Evolutionary conservation across 1,140 invertebrate genomes (phyloP), one percentile per base, ranked within the genome.

Genomic region (Mercenaria mercenaria): DNA sequence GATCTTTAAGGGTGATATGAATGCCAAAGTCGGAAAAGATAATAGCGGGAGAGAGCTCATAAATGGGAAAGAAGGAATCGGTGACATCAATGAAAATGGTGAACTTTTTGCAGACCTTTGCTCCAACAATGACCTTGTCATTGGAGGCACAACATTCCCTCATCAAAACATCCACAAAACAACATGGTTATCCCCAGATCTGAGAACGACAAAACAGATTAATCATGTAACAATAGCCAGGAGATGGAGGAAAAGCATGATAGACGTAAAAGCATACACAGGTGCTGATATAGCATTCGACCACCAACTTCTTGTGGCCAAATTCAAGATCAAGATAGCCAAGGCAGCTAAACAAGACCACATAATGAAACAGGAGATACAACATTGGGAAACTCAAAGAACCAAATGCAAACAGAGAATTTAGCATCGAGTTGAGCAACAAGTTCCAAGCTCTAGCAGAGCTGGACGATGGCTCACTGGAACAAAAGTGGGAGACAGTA

Each of bases 1-100:
- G 15, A 37, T 90, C 26, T 50, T 92, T 32, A 92, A 85, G 32
- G 90, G 91, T n/a, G 80, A 93, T 72, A 83, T 93, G 69, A 91
- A 93, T 74, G 91, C 88, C 20, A 86, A 91, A 26, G 59, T 92
- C n/a, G 89, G 92, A 39, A 64, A 32, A 18, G 76, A 91, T 56
- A 91, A 91, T 41, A 69, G 18, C 10, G 88, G 72, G n/a, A 83
- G 56, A 29, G 81, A 88, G 50, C 59, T 69, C 15, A 59, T 84
- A n/a, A 91, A 91, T 76, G 91, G 91, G 32, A 89, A 47, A 23
- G 74, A 91, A 50, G 72, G 81, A 67, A 18, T 91, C 4, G 67
- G 79, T 59, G 23, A 41, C 59, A 88, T 89, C 18, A 91, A 90
- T 29, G 87, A 92, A 39, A 93, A 93, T 86, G 91, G 92, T 23